Conservation (phyloP, 2,888 invertebrate genomes). For the Gortyna flavago region DNA sequence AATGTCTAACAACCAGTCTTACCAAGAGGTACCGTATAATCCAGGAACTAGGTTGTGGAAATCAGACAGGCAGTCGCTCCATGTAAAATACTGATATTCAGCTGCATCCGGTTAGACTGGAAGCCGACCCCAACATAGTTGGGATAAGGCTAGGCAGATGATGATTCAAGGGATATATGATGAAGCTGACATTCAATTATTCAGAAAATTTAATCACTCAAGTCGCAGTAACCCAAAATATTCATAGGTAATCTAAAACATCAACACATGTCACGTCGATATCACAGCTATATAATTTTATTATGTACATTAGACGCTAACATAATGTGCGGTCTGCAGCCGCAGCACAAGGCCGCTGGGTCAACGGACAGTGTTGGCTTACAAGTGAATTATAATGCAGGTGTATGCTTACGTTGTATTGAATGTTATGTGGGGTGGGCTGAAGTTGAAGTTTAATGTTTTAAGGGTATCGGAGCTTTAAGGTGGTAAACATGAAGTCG, state of each 20-base stretch:
- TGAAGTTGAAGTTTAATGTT: neutral
- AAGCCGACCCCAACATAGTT: too few species aligned
- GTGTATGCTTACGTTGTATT: slow-evolving; percentile 37
- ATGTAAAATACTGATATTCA: too few species aligned
- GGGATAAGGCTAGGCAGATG: too few species aligned
- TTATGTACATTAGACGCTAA: slow-evolving; percentile 14
- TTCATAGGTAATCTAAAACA: slow-evolving; percentile 4
- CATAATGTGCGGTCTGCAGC: slow-evolving; percentile 66
- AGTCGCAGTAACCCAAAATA: neutral
- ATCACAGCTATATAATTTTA: neutral
- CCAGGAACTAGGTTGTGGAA: too few species aligned
- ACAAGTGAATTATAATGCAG: slow-evolving; percentile 58
- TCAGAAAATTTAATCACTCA: too few species aligned
- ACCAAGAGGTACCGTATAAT: too few species aligned
- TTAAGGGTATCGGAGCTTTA: neutral
- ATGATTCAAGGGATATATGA: too few species aligned
- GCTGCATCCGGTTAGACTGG: too few species aligned
- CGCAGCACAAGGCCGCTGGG: slow-evolving; percentile 68
- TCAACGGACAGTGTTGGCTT: slow-evolving; percentile 66
- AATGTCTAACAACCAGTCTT: too few species aligned
- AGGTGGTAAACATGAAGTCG: neutral
- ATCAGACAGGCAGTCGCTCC: too few species aligned
- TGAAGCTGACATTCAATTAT: too few species aligned
- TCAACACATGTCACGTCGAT: slow-evolving; percentile 4
- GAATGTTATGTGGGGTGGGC: neutral